Conservation (phyloP, 1,140 invertebrate species). For the Papilio helenus region DNA sequence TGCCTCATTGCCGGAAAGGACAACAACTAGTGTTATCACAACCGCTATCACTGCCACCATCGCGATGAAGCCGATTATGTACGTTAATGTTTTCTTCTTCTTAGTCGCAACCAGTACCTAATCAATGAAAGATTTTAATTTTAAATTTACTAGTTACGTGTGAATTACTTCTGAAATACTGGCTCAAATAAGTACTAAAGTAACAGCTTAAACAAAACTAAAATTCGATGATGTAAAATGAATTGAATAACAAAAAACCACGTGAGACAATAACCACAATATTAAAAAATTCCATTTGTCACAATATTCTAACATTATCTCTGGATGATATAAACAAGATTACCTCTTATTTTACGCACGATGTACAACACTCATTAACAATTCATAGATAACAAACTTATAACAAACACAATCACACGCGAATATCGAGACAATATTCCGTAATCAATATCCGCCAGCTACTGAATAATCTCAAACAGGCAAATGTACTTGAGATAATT, state of each 20-base stretch:
- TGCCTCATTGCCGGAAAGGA: conserved; percentile 59
- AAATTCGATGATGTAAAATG: too few species aligned
- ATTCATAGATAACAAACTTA: conserved; percentile 20
- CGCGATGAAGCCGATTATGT: conserved; percentile 60
- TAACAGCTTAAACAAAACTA: not conserved
- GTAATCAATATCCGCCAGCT: conserved; percentile 22
- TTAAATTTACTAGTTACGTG: not conserved
- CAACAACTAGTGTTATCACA: conserved; percentile 63
- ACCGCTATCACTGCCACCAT: conserved; percentile 66
- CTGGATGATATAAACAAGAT: not conserved
- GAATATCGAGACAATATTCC: conserved; percentile 21
- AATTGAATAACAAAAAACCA: not conserved
- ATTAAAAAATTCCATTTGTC: not conserved
- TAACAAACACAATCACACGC: conserved; percentile 4
- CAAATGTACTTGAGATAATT: conserved; percentile 40
- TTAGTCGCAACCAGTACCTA: conserved; percentile 72
- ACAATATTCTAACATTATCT: not conserved
- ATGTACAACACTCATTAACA: conserved; percentile 12
- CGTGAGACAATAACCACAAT: not conserved
- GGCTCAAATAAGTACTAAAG: not conserved
- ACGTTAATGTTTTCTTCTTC: conserved; percentile 63
- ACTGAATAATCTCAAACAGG: conserved; percentile 34
- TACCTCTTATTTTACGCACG: conserved; percentile 18
- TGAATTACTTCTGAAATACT: not conserved
- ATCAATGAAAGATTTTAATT: conserved; percentile 31